Base-by-base conservation (phyloP, 2,113 vertebrate species). In the Zootoca vivipara region DNA sequence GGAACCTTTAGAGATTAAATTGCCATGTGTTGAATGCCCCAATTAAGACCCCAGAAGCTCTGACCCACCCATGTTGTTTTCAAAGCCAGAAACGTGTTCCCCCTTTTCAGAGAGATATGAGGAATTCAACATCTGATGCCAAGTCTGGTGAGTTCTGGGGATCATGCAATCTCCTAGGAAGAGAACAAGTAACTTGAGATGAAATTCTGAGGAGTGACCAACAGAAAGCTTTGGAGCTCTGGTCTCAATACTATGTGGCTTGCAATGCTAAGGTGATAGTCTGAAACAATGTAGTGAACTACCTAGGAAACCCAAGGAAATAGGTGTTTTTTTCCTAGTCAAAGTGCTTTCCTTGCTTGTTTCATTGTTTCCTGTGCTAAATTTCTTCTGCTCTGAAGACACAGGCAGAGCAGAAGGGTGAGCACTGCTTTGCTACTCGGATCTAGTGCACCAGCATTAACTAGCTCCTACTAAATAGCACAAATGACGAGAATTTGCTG, bases 401-500 rank as follows among this genome's bases (percentile, higher is more conserved):
- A 42, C 30, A 28, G 33, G 7, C 78, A 88, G 40, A 18, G 33
- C 22, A 85, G 40, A 89, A 94, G 69, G 28, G 40, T 85, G 40
- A 16, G 73, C 15, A 70, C 2, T 38, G 18, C 15, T 40, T 78
- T 7, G 24, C 3, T 16, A 26, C 7, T 78, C 46, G 40, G 92
- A 82, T 1, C 0, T 3, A 12, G 15, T 87, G 40, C 84, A 90
- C 85, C 8, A 64, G 65, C 1, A 0, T 18, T 78, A 28, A 67
- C 15, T 1, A 30, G 22, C 64, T 90, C 78, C 82, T 65, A 62
- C 28, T 80, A 62, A 10, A 75, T 62, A 38, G 12, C 38, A 67
- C 42, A 65, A 89, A 88, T 69, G 82, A 20, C 16, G 20, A 20
- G 22, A 86, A 80, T 78, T 91, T 78, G 88, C 22, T 89, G 28